A percentile compares a stretch with the other conserved stretches of the same genome.
Evolutionary conservation across 2,113 vertebrate species (phyloP).

Genomic region (Pan paniscus): DNA sequence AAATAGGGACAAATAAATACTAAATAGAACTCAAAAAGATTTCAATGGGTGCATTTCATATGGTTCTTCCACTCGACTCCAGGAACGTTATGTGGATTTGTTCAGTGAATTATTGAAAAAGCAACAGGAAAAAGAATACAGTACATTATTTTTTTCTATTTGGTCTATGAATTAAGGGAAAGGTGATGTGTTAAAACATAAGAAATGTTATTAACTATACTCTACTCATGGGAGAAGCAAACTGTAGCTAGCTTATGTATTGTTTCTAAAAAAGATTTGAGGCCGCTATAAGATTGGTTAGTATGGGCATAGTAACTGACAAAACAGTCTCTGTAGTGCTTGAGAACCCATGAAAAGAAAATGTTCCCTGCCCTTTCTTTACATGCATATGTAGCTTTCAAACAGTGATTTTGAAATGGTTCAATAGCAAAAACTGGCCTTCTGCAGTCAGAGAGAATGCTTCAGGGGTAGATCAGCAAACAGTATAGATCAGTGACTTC

Average conservation of each 20-base stretch:
- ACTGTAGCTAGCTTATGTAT: not conserved
- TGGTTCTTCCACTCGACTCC: slow-evolving; percentile 16
- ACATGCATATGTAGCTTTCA: not conserved
- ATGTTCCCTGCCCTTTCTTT: slow-evolving; percentile 20
- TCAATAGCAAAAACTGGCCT: not conserved
- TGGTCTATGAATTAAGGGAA: slow-evolving; percentile 61
- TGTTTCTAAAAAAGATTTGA: slow-evolving; percentile 38
- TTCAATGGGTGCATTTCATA: slow-evolving; percentile 56
- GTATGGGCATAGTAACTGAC: not conserved
- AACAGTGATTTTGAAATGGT: slow-evolving; percentile 34
- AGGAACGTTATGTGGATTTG: slow-evolving; percentile 51
- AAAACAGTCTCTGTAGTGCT: slow-evolving; percentile 31
- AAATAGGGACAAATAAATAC: slow-evolving; percentile 57
- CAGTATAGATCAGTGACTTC: not conserved
- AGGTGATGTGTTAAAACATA: slow-evolving; percentile 60
- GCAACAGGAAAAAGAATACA: slow-evolving; percentile 59
- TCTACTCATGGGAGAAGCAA: slow-evolving; percentile 47
- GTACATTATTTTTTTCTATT: not conserved
- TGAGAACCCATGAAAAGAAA: not conserved
- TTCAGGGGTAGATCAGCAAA: slow-evolving; percentile 8
- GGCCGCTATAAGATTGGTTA: slow-evolving; percentile 18
- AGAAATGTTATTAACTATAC: slow-evolving; percentile 48
- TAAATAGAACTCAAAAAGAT: slow-evolving; percentile 43
- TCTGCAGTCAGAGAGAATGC: not conserved
- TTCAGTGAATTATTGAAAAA: slow-evolving; percentile 50